Conservation (phyloP, 2,113 vertebrate species). For the Ceuthmochares aereus region DNA sequence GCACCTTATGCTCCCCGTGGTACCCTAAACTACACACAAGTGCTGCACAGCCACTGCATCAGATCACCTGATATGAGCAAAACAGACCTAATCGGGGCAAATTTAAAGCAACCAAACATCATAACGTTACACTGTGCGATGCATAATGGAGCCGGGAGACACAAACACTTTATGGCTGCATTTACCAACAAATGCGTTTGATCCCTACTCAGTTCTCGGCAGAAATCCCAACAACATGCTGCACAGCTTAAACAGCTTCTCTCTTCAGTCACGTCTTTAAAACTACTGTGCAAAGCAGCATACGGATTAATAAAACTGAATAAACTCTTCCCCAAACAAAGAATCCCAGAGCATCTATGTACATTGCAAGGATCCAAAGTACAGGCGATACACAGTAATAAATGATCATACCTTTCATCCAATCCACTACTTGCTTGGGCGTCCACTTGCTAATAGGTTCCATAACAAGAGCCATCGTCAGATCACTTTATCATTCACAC, state of each 20-base stretch:
- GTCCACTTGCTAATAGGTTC: slow-evolving; percentile 95
- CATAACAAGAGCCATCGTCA: slow-evolving; percentile 90
- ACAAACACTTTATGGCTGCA: slow-evolving; percentile 14
- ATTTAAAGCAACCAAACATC: slow-evolving; percentile 46
- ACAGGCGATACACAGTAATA: slow-evolving; percentile 42
- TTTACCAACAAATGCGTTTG: slow-evolving; percentile 47
- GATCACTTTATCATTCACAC: slow-evolving; percentile 83
- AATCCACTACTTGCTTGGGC: slow-evolving; percentile 91
- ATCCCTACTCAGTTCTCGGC: slow-evolving; percentile 19
- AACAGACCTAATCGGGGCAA: slow-evolving; percentile 40
- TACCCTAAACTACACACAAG: slow-evolving; percentile 57
- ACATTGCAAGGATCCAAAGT: slow-evolving; percentile 26
- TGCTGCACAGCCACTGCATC: slow-evolving; percentile 60
- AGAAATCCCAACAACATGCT: slow-evolving; percentile 32
- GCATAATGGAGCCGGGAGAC: slow-evolving; percentile 57
- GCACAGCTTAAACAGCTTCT: slow-evolving; percentile 16
- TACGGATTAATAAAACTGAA: slow-evolving; percentile 45
- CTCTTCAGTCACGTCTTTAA: slow-evolving; percentile 22
- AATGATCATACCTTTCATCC: slow-evolving; percentile 89
- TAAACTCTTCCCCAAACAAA: slow-evolving; percentile 61
- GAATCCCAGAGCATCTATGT: background rate
- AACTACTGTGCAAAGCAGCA: slow-evolving; percentile 63
- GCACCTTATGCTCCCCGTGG: slow-evolving; percentile 12
- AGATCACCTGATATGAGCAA: slow-evolving; percentile 55
- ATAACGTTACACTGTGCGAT: background rate